These are phyloP conservation scores for Panonychus citri DNA, from an alignment of 1,140 invertebrate genomes.

Conservation along the genomic window DNA sequence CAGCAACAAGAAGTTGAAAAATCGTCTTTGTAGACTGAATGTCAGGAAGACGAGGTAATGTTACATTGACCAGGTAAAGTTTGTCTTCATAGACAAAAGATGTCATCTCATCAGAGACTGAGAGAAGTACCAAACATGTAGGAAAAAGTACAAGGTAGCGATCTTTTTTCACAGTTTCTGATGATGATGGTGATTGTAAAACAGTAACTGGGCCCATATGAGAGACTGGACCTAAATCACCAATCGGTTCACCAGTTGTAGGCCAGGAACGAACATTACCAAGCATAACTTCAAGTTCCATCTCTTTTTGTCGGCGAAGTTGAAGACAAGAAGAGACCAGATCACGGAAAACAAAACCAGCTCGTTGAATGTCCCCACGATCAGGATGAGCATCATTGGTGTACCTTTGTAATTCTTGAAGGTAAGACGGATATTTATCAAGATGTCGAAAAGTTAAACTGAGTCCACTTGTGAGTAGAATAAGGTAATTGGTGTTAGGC, in stretches of 20 bases:
- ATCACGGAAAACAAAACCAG: slow-evolving; percentile 77
- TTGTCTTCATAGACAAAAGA: slow-evolving; percentile 69
- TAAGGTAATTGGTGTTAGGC: slow-evolving; percentile 51
- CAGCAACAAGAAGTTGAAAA: not conserved
- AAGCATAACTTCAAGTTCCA: slow-evolving; percentile 78
- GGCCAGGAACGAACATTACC: slow-evolving; percentile 69
- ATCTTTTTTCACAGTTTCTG: slow-evolving; percentile 50
- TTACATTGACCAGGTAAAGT: not conserved
- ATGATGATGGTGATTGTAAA: slow-evolving; percentile 33
- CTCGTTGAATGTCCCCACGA: slow-evolving; percentile 80
- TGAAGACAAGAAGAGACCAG: slow-evolving; percentile 66
- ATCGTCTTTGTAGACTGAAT: not conserved
- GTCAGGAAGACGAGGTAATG: not conserved
- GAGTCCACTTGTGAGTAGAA: slow-evolving; percentile 69
- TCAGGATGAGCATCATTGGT: slow-evolving; percentile 84
- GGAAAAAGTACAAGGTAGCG: slow-evolving; percentile 79
- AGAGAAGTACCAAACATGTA: slow-evolving; percentile 59
- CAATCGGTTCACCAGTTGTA: slow-evolving; percentile 20
- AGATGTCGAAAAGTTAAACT: slow-evolving; percentile 82
- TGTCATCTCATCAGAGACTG: slow-evolving; percentile 66
- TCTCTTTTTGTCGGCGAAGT: slow-evolving; percentile 73
- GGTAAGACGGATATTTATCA: slow-evolving; percentile 60
- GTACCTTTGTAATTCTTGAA: slow-evolving; percentile 83
- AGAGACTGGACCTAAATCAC: slow-evolving; percentile 26
- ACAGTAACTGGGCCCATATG: slow-evolving; percentile 39